Evolutionary conservation across 2,797 vertebrate species (phyloP).

Genomic region (Astyanax mexicanus): DNA sequence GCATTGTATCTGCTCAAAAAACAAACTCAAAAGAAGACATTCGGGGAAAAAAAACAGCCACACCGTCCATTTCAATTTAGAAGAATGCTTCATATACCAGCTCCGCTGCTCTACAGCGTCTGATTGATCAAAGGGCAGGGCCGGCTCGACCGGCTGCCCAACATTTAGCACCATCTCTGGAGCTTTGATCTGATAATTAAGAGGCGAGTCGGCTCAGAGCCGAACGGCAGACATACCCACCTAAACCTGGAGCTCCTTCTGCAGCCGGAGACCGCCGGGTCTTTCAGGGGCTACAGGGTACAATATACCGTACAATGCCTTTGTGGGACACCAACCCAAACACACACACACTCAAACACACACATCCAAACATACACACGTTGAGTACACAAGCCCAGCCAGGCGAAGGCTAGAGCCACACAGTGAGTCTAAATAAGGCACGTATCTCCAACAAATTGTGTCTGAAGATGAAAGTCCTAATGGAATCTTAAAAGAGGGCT

Average conservation of each 20-base stretch:
- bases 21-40: conserved; percentile 59
- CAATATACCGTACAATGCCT: conserved; percentile 27
- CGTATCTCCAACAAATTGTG: conserved; percentile 73
- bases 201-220: conserved; percentile 78
- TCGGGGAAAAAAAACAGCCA: conserved; percentile 49
- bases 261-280: conserved; percentile 9
- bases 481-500: conserved; percentile 69
- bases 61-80: conserved; percentile 72
- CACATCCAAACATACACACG: not conserved
- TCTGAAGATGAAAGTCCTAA: conserved; percentile 83
- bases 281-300: conserved; percentile 28
- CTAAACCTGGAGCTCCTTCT: conserved; percentile 71
- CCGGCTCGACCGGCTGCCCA: conserved; percentile 71
- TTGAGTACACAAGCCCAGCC: conserved; percentile 21
- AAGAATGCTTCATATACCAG: conserved; percentile 69
- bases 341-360: not conserved
- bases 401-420: conserved; percentile 59
- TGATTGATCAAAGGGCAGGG: conserved; percentile 80
- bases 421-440: conserved; percentile 69
- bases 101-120: conserved; percentile 63
- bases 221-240: conserved; percentile 79
- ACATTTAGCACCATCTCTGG: conserved; percentile 80
- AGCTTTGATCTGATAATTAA: conserved; percentile 83
- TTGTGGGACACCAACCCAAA: conserved; percentile 25
- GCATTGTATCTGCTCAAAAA: conserved; percentile 37